Evolutionary conservation across 2,113 vertebrate species (phyloP).

Genomic region (Neogale vison): DNA sequence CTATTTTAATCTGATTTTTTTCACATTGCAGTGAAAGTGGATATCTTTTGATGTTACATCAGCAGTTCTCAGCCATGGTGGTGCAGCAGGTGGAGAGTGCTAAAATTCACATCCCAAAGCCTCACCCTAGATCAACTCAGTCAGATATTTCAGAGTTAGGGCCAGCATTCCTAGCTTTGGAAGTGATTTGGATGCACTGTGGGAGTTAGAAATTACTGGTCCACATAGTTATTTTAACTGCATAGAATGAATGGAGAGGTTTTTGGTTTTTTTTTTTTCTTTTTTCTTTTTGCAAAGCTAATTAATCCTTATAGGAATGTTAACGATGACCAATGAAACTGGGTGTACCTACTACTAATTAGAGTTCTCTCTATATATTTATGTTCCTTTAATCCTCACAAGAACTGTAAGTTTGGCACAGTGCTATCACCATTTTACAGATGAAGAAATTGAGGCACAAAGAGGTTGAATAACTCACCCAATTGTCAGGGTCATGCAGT

Average conservation of each 20-base stretch:
- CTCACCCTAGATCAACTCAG: not conserved
- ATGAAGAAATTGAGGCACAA: slow-evolving; percentile 17
- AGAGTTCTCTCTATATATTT: not conserved
- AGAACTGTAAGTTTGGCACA: not conserved
- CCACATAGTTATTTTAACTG: not conserved
- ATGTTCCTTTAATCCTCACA: not conserved
- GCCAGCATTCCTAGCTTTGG: not conserved
- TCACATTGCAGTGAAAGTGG: not conserved
- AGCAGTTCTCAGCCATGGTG: not conserved
- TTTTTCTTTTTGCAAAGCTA: not conserved
- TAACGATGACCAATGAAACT: not conserved
- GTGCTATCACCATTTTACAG: not conserved
- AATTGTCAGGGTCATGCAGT: not conserved
- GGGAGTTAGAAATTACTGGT: not conserved
- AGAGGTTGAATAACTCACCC: not conserved
- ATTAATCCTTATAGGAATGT: not conserved
- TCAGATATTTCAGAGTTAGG: not conserved
- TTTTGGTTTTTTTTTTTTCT: not conserved
- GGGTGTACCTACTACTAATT: not conserved
- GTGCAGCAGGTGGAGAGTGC: not conserved
- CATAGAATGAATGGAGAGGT: not conserved
- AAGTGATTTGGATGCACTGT: not conserved
- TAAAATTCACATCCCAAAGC: not conserved
- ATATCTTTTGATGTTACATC: not conserved
- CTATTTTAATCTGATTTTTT: not conserved